Base-by-base conservation (phyloP, 2,113 vertebrate genomes). In the Dendrocopos noguchii region DNA sequence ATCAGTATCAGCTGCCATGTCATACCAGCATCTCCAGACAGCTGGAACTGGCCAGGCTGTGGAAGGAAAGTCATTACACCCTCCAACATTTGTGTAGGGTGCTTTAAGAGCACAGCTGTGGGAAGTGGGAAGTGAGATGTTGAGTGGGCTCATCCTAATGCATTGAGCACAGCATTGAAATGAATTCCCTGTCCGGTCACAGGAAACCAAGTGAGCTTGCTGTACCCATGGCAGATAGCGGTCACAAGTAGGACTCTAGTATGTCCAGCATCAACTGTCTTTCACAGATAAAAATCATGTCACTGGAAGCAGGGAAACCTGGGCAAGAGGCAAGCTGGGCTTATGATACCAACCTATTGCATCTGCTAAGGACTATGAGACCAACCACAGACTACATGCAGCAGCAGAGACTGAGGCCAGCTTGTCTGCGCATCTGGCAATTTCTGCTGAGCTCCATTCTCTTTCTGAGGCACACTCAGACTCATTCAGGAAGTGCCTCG, bases 141-240 rank as follows among this genome's bases (percentile, higher is more conserved):
- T 66, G 28, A 31, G 8, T 0, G 0, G 17, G 33, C 21, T 87
- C 13, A 27, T 64, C 39, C 29, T 84, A 28, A 56, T 14, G 28
- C n/a, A 50, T 39, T 66, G 36, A 76, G 50, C 33, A 78, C 14
- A 60, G 21, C 10, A 46, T 18, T 19, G 61, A 67, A 86, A 52
- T 31, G 33, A 71, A 75, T 34, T 29, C 22, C 15, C 46, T 68
- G 24, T 42, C 34, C 68, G 64, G 29, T 55, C 8, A 6, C 10
- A 75, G 57, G 42, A 74, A 66, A 63, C 33, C 8, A 27, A 0
- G 19, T 46, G 34, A 75, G 15, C 39, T 64, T 89, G 7, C 77
- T 55, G 22, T 34, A 6, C 15, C 24, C 0, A 0, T 57, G 50
- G 12, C 39, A 89, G 10, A n/a, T 12, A 52, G n/a, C 1, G 1